Percentiles rank a stretch among this genome's conserved stretches.
Evolutionary conservation across 2,797 vertebrate genomes (phyloP).

Genomic region (Urosaurus nigricauda): DNA sequence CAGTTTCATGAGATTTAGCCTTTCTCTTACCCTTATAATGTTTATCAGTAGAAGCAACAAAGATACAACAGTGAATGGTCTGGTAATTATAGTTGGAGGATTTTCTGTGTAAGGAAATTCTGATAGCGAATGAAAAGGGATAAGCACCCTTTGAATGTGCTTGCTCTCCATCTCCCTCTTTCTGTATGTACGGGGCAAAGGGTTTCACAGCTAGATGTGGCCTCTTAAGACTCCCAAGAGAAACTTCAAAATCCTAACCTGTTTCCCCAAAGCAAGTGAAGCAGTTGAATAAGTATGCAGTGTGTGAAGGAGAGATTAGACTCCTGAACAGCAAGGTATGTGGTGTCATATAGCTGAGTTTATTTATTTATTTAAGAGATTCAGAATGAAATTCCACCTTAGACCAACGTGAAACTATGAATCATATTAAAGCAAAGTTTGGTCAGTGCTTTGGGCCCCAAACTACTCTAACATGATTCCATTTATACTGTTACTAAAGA

Average conservation of each 20-base stretch:
- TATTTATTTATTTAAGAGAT: not conserved
- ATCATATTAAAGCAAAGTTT: not conserved
- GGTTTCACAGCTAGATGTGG: not conserved
- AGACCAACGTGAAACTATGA: not conserved
- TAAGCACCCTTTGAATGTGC: not conserved
- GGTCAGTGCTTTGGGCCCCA: not conserved
- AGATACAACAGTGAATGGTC: not conserved
- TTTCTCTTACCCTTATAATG: not conserved
- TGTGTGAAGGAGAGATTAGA: not conserved
- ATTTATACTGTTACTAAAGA: not conserved
- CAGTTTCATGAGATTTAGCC: not conserved
- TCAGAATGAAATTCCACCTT: not conserved
- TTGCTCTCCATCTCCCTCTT: not conserved
- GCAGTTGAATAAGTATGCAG: not conserved
- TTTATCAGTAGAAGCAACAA: conserved; percentile 19
- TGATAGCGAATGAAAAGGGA: not conserved
- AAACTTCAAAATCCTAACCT: not conserved
- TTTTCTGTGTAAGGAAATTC: not conserved
- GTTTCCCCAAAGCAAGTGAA: not conserved
- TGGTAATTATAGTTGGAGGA: not conserved
- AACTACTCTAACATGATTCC: not conserved
- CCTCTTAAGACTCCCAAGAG: not conserved
- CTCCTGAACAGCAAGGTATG: not conserved
- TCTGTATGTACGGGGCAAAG: not conserved
- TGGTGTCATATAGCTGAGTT: not conserved